These are phyloP conservation scores for Thereuonema tuberculata DNA, from an alignment of 1,140 invertebrate genomes.

Conservation along the genomic window DNA sequence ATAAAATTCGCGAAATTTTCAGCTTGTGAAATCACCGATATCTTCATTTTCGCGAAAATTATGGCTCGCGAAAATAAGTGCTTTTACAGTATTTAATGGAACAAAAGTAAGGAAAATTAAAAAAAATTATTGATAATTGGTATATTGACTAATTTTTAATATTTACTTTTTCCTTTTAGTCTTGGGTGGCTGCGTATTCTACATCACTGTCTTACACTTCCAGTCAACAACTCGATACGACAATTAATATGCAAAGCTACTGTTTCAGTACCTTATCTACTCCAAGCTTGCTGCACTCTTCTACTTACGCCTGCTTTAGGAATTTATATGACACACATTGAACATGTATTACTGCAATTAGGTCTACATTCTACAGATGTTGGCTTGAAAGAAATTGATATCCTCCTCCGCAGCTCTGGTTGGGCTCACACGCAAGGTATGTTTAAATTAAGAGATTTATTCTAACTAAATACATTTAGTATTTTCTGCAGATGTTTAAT, in stretches of 20 bases:
- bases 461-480: neutral
- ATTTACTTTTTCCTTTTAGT: conserved; percentile 33
- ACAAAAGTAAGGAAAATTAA: too few relatives aligned
- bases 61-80: too few relatives aligned
- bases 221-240: conserved; percentile 17
- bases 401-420: conserved; percentile 23
- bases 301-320: conserved; percentile 48
- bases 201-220: conserved; percentile 47
- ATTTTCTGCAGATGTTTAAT: neutral
- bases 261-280: conserved; percentile 46
- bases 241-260: conserved; percentile 34
- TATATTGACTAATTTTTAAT: too few relatives aligned
- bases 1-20: too few relatives aligned
- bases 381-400: conserved; percentile 30
- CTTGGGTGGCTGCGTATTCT: conserved; percentile 51
- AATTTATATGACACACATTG: conserved; percentile 30
- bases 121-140: too few relatives aligned
- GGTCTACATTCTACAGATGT: conserved; percentile 30
- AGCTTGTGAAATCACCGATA: too few relatives aligned
- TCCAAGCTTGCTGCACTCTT: conserved; percentile 57
- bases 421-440: conserved; percentile 6
- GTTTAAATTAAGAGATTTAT: too few relatives aligned
- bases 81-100: too few relatives aligned
- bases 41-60: too few relatives aligned
- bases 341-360: conserved; percentile 32